Conservation (phyloP, 1,140 invertebrate genomes). For the Rhopalosiphum padi region DNA sequence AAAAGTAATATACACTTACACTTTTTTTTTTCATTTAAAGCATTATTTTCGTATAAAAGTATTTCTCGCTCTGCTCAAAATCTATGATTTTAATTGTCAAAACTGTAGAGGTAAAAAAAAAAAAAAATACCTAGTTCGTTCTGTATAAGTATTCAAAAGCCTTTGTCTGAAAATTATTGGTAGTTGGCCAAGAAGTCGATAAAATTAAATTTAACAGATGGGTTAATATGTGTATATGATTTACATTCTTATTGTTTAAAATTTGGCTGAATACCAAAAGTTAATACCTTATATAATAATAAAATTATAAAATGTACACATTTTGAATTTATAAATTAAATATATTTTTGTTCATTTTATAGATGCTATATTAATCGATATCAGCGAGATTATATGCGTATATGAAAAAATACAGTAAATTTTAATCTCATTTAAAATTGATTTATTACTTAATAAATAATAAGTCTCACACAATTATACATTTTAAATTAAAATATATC, state of each 20-base stretch:
- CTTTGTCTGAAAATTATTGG: slow-evolving; percentile 28
- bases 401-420: not conserved
- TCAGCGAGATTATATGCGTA: not conserved
- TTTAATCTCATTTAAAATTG: not conserved
- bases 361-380: not conserved
- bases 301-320: not conserved
- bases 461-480: not conserved
- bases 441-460: not conserved
- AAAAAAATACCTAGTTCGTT: not conserved
- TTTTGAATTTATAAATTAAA: slow-evolving; percentile 6
- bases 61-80: not conserved
- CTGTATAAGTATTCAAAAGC: slow-evolving; percentile 10
- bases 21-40: not conserved
- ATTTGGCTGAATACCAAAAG: slow-evolving; percentile 14
- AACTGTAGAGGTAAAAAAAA: not conserved
- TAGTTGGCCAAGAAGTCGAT: slow-evolving; percentile 29
- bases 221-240: slow-evolving; percentile 28
- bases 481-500: not conserved
- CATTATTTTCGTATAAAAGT: not conserved
- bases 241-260: slow-evolving; percentile 34
- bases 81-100: not conserved
- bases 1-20: not conserved
- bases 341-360: not conserved
- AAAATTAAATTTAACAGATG: slow-evolving; percentile 40
- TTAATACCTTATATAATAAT: slow-evolving; percentile 24